These are phyloP conservation scores for Sycophila texana DNA, from an alignment of 2,888 invertebrate genomes.

Conservation along the genomic window DNA sequence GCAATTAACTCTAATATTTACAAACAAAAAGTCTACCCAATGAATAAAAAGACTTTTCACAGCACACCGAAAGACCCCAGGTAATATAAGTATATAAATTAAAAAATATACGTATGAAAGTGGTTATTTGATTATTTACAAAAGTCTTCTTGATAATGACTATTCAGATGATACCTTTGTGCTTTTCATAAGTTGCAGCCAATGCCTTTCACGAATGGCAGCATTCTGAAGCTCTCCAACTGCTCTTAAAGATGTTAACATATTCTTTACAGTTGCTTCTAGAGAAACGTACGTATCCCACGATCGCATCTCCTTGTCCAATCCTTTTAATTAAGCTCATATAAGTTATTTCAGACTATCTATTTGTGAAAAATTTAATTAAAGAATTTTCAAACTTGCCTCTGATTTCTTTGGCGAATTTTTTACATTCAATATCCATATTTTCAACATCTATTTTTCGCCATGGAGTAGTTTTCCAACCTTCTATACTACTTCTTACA, in stretches of 20 bases:
- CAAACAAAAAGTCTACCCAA: constrained; percentile 22
- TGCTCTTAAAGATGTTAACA: constrained; percentile 94
- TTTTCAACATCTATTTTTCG: constrained; percentile 97
- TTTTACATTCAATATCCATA: constrained; percentile 99
- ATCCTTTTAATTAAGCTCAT: constrained; percentile 73
- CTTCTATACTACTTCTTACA: constrained; percentile 93
- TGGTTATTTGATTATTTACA: constrained; percentile 29
- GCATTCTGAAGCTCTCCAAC: constrained; percentile 97
- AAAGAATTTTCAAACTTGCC: constrained; percentile 65
- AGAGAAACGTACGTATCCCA: constrained; percentile 94
- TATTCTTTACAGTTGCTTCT: constrained; percentile 96
- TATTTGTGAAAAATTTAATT: neutral
- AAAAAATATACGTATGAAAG: constrained; percentile 18
- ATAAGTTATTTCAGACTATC: neutral
- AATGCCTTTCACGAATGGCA: constrained; percentile 96
- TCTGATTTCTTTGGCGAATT: constrained; percentile 95
- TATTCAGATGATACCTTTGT: constrained; percentile 85
- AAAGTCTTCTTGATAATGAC: constrained; percentile 41
- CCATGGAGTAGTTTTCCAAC: constrained; percentile 99
- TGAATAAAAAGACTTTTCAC: constrained; percentile 16
- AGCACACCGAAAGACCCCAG: neutral
- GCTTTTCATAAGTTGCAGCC: constrained; percentile 97
- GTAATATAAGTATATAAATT: neutral
- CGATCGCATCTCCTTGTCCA: constrained; percentile 96
- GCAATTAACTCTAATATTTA: constrained; percentile 65